These are phyloP conservation scores for Alethe diademata DNA, from an alignment of 2,113 vertebrate species.

Conservation along the genomic window DNA sequence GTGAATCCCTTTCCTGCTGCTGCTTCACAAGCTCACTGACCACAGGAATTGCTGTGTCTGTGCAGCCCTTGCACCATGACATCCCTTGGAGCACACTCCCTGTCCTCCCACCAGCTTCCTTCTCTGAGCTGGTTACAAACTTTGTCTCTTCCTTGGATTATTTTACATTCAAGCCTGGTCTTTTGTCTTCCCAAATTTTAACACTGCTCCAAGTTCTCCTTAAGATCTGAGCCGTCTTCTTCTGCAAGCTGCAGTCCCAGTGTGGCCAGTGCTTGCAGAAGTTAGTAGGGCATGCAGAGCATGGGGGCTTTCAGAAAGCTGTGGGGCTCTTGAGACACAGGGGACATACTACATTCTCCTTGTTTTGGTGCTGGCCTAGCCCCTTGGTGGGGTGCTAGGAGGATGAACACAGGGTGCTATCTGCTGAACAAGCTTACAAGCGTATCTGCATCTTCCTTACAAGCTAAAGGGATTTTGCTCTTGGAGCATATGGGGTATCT, in stretches of 20 bases:
- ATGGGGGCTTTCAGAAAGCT: not conserved
- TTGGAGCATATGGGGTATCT: not conserved
- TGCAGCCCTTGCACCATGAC: not conserved
- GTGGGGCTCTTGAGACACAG: not conserved
- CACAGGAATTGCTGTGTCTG: not conserved
- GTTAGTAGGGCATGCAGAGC: not conserved
- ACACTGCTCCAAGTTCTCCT: not conserved
- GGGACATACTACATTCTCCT: rapidly evolving
- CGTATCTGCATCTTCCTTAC: not conserved
- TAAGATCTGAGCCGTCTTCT: not conserved
- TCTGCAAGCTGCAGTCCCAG: not conserved
- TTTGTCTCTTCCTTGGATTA: not conserved
- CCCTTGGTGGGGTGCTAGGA: not conserved
- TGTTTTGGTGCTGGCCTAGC: not conserved
- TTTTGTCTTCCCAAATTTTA: not conserved
- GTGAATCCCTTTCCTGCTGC: not conserved
- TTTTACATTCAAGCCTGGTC: not conserved
- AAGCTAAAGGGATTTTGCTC: not conserved
- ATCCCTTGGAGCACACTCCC: not conserved
- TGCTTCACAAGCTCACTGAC: not conserved
- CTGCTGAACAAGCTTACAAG: not conserved
- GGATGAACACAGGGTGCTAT: not conserved
- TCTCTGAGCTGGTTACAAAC: not conserved
- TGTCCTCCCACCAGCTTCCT: not conserved
- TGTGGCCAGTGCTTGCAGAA: not conserved